These are phyloP conservation scores for Labrus mixtus DNA, from an alignment of 2,113 vertebrate species.

Conservation along the genomic window DNA sequence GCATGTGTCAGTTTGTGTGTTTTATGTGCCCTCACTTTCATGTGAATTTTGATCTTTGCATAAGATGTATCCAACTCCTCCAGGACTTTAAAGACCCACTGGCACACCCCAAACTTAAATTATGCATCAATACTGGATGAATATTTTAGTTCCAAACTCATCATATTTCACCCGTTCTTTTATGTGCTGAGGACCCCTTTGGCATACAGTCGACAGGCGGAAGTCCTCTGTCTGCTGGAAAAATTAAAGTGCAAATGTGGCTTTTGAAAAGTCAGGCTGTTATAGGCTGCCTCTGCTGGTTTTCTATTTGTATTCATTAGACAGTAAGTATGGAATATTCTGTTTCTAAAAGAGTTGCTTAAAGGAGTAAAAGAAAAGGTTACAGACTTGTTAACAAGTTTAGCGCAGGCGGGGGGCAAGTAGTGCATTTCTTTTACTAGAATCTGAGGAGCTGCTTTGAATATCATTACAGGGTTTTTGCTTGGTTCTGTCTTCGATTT, in stretches of 20 bases:
- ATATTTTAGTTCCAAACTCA: conserved; percentile 49
- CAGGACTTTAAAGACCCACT: conserved; percentile 26
- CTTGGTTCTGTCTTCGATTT: neutral
- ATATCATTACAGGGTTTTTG: neutral
- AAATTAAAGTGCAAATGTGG: conserved; percentile 41
- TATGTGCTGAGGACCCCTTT: conserved; percentile 41
- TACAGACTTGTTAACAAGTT: neutral
- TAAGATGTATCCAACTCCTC: conserved; percentile 26
- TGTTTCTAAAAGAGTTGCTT: neutral
- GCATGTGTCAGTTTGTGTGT: neutral
- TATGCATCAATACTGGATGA: conserved; percentile 47
- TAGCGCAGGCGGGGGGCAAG: neutral
- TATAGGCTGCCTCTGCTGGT: neutral
- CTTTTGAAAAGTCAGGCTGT: conserved; percentile 5
- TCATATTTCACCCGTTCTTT: conserved; percentile 48
- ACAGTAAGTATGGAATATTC: neutral
- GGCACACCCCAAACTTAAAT: conserved; percentile 35
- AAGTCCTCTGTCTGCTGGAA: conserved; percentile 28
- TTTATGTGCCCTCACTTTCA: conserved; percentile 21
- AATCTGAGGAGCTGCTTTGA: neutral
- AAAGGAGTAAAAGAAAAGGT: neutral
- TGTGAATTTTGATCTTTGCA: conserved; percentile 17
- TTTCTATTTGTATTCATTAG: neutral
- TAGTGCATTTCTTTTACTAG: neutral
- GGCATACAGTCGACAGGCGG: conserved; percentile 4